Percentiles rank a stretch among this genome's conserved stretches.
Evolutionary conservation across 2,888 invertebrate genomes (phyloP).

Genomic region (Pseudococcus viburni): DNA sequence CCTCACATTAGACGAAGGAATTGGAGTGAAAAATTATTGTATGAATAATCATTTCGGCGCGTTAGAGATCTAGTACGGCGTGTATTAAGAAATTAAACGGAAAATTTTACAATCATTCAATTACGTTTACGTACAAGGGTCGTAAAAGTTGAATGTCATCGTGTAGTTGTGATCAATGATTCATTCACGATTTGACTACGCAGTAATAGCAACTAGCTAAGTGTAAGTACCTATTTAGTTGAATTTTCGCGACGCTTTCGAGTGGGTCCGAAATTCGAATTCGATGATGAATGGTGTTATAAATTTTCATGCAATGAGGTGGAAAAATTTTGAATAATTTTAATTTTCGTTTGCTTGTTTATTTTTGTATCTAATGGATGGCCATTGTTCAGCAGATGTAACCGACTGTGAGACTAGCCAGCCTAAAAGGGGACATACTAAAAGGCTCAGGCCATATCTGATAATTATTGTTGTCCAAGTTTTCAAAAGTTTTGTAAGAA

Average conservation of each 20-base stretch:
- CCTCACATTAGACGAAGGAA: constrained; percentile 38
- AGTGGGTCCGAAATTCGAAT: not conserved
- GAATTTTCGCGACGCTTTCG: too few species aligned
- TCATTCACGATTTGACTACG: not conserved
- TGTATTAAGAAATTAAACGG: constrained; percentile 51
- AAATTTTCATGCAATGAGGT: constrained; percentile 22
- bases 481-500: too few species aligned
- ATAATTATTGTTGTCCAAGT: too few species aligned
- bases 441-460: too few species aligned
- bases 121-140: not conserved
- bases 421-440: too few species aligned
- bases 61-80: not conserved
- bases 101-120: constrained; percentile 3
- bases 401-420: too few species aligned
- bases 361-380: not conserved
- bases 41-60: constrained; percentile 26
- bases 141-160: constrained; percentile 23
- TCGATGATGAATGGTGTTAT: constrained; percentile 3
- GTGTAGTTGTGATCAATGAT: not conserved
- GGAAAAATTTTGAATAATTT: constrained; percentile 31
- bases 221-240: too few species aligned
- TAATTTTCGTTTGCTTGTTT: constrained; percentile 9
- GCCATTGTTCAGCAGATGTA: too few species aligned
- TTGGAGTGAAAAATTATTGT: constrained; percentile 48
- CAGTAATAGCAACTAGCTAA: not conserved